These are phyloP conservation scores for Drosophila tanythrix DNA, from an alignment of 2,888 invertebrate species.

Conservation along the genomic window DNA sequence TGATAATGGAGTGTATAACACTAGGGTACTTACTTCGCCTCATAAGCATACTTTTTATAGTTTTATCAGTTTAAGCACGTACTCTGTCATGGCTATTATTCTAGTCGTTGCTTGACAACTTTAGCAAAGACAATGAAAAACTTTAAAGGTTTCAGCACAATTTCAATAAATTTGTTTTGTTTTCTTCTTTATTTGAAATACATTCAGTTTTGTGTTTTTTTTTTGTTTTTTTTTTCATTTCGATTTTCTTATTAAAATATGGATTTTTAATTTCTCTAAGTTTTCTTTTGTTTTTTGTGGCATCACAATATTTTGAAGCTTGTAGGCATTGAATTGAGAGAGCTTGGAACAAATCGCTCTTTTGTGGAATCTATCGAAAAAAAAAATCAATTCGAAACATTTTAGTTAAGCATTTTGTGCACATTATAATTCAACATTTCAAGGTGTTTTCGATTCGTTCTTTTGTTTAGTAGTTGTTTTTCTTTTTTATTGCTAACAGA, in stretches of 20 bases:
- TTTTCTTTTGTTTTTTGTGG: conserved; percentile 6
- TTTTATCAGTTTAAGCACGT: conserved; percentile 10
- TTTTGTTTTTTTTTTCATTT: conserved; percentile 12
- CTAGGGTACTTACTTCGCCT: conserved; percentile 61
- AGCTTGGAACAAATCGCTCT: conserved; percentile 36
- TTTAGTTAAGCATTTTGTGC: conserved; percentile 38
- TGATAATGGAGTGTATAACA: not conserved
- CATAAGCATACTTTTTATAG: conserved; percentile 31
- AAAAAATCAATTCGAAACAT: conserved; percentile 37
- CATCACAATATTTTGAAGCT: conserved; percentile 71
- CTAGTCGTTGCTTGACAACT: conserved; percentile 7
- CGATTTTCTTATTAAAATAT: conserved; percentile 64
- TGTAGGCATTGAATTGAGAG: conserved; percentile 37
- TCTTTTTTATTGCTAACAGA: conserved; percentile 27
- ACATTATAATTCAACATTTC: conserved; percentile 32
- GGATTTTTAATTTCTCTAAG: conserved; percentile 40
- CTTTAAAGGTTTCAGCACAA: not conserved
- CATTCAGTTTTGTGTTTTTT: conserved; percentile 13
- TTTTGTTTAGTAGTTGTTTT: conserved; percentile 5
- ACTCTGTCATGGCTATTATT: conserved; percentile 38
- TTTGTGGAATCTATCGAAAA: conserved; percentile 44
- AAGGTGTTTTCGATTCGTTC: conserved; percentile 16
- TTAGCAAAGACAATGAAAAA: conserved; percentile 19
- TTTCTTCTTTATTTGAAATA: conserved; percentile 43
- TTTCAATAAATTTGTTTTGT: conserved; percentile 7